phyloP scores from a whole-genome alignment of 2,888 invertebrate genomes.

The Apocheima hispidaria region DNA sequence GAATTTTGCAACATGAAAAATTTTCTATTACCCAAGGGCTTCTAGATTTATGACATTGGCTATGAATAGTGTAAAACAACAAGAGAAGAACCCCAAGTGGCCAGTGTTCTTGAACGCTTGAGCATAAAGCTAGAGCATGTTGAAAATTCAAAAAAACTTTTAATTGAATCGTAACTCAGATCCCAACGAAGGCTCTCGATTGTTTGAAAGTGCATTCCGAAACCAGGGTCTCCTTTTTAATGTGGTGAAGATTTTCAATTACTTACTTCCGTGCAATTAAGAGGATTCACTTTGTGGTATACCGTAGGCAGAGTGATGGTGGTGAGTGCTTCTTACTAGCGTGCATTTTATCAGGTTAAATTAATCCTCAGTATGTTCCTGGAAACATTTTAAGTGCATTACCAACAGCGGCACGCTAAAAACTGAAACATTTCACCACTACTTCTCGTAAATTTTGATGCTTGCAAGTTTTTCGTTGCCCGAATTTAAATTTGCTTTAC shows the following conservation, averaged over 20 bases:
- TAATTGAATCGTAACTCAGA: slow-evolving; percentile 58
- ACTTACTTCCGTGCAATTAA: slow-evolving; percentile 71
- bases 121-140: slow-evolving; percentile 41
- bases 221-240: slow-evolving; percentile 48
- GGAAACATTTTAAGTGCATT: slow-evolving; percentile 20
- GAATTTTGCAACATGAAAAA: slow-evolving; percentile 22
- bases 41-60: slow-evolving; percentile 26
- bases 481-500: not conserved
- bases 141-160: slow-evolving; percentile 50
- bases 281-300: slow-evolving; percentile 63
- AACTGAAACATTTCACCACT: not conserved
- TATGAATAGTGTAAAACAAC: slow-evolving; percentile 34
- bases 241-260: slow-evolving; percentile 66
- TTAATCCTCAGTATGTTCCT: slow-evolving; percentile 52
- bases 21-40: slow-evolving; percentile 23
- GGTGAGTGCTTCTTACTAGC: slow-evolving; percentile 56
- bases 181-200: slow-evolving; percentile 60
- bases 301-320: slow-evolving; percentile 48
- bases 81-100: slow-evolving; percentile 15
- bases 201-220: slow-evolving; percentile 49
- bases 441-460: not conserved
- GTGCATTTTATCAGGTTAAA: slow-evolving; percentile 65
- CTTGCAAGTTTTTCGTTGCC: not conserved
- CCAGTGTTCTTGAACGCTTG: slow-evolving; percentile 35
- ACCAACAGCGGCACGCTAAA: not conserved